Conservation (phyloP, 1,140 invertebrate species). For the Drosophila kohkoa region DNA sequence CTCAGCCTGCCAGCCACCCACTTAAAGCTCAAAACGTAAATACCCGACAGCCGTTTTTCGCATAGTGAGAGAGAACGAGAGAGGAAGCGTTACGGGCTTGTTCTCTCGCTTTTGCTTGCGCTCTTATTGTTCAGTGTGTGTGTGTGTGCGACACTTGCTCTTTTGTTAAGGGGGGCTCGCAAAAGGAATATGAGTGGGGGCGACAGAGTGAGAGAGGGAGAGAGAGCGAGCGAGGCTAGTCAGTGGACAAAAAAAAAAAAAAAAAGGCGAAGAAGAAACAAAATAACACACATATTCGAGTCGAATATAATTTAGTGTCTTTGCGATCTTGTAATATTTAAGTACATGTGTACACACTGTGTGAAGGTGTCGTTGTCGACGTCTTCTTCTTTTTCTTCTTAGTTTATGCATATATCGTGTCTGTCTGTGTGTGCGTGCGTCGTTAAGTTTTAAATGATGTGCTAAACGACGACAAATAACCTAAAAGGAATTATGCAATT, state of each 20-base stretch:
- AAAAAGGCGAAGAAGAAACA: neutral
- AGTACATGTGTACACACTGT: conserved; percentile 17
- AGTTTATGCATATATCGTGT: neutral
- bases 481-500: conserved; percentile 55
- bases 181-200: neutral
- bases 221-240: conserved; percentile 9
- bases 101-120: conserved; percentile 9
- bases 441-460: conserved; percentile 33
- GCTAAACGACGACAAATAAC: conserved; percentile 52
- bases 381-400: no score
- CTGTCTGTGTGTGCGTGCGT: conserved; percentile 19
- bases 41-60: conserved; percentile 30
- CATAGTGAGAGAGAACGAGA: conserved; percentile 11
- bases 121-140: conserved; percentile 15
- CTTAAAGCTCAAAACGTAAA: conserved; percentile 44
- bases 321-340: conserved; percentile 45
- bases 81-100: neutral
- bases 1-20: no score
- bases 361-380: conserved; percentile 7
- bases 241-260: conserved; percentile 19
- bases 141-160: conserved; percentile 17
- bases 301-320: conserved; percentile 48
- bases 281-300: conserved; percentile 19
- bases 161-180: neutral
- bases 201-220: neutral